Percentiles rank a stretch among this genome's conserved stretches.
Evolutionary conservation across 2,113 vertebrate species (phyloP).

Genomic region (Neolamprologus caudopunctatus): DNA sequence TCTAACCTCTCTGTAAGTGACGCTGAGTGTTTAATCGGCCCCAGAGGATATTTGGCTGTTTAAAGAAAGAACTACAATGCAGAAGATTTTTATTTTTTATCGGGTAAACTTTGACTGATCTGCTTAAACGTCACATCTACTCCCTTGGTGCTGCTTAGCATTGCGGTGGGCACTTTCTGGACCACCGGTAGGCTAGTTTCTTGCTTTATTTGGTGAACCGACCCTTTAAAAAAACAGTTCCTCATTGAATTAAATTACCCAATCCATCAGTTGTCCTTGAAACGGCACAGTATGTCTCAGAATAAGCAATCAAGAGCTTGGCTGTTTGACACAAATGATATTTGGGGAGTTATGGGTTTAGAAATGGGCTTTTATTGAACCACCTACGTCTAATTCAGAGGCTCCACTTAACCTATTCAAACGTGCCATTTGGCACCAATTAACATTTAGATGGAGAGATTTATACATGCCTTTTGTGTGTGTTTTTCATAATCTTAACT

Average conservation of each 20-base stretch:
- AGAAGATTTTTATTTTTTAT: constrained; percentile 24
- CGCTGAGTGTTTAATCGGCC: constrained; percentile 53
- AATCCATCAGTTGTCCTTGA: neutral
- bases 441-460: constrained; percentile 51
- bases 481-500: neutral
- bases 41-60: neutral
- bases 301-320: neutral
- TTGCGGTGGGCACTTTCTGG: neutral
- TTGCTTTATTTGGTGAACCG: neutral
- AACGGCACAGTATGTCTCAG: neutral
- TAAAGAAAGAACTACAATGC: neutral
- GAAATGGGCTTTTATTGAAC: constrained; percentile 31
- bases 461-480: constrained; percentile 12
- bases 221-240: neutral
- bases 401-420: constrained; percentile 55
- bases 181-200: neutral
- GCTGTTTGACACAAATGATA: constrained; percentile 41
- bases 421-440: constrained; percentile 45
- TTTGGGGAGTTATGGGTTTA: constrained; percentile 35
- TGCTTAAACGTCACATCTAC: neutral
- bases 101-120: neutral
- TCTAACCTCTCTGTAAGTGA: constrained; percentile 40
- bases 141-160: neutral
- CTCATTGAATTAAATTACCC: constrained; percentile 20
- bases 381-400: constrained; percentile 25